Evolutionary conservation across 2,888 invertebrate genomes (phyloP).

Genomic region (Iselma pallidipennis): DNA sequence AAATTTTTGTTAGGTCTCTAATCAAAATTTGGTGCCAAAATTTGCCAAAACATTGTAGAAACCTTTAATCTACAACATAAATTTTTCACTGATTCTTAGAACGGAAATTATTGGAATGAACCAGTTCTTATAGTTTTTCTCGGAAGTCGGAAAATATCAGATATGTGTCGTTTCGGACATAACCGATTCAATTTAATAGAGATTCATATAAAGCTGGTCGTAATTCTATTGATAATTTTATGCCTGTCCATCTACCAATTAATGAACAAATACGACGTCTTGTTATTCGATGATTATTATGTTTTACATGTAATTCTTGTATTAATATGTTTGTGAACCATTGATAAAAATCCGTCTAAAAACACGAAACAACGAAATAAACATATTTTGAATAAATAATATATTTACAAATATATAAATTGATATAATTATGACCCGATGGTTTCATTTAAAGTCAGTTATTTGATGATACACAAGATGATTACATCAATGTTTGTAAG

Average conservation of each 20-base stretch:
- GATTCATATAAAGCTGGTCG: slow-evolving; percentile 82
- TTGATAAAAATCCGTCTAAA: slow-evolving; percentile 84
- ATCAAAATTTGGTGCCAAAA: no score
- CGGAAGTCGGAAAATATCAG: no score
- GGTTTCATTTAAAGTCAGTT: neutral
- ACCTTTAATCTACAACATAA: no score
- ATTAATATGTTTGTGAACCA: slow-evolving; percentile 86
- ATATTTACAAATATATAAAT: no score
- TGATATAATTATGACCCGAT: no score
- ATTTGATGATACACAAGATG: neutral
- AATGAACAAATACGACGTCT: slow-evolving; percentile 84
- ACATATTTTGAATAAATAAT: neutral
- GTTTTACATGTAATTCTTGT: slow-evolving; percentile 80
- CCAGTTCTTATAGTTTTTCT: no score
- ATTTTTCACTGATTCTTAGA: no score
- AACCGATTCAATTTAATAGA: no score
- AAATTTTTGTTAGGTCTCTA: no score
- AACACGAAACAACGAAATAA: slow-evolving; percentile 22
- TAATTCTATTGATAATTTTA: slow-evolving; percentile 77
- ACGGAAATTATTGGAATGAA: no score
- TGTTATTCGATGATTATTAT: slow-evolving; percentile 82
- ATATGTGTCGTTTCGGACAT: no score
- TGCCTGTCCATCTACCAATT: slow-evolving; percentile 79
- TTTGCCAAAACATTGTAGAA: no score
- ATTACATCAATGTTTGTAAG: neutral